Evolutionary conservation across 2,888 invertebrate genomes (phyloP).

Genomic region (Eilema griseolum): DNA sequence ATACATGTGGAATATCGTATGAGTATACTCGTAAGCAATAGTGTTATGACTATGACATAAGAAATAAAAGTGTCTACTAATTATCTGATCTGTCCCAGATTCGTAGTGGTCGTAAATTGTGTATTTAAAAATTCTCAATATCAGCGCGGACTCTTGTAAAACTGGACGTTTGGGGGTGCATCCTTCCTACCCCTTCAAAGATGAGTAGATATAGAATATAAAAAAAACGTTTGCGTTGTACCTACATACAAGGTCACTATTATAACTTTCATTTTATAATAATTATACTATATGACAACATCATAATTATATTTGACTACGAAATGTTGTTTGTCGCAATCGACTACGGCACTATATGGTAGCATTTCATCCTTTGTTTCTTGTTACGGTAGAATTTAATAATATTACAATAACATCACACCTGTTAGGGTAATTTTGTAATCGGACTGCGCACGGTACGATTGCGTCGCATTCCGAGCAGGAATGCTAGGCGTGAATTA

Average conservation of each 20-base stretch:
- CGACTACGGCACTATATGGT: not conserved
- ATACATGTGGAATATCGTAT: not conserved
- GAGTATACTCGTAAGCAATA: not conserved
- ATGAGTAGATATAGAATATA: not conserved
- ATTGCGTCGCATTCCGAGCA: not conserved
- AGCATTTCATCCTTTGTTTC: constrained; percentile 7
- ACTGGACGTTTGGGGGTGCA: no score
- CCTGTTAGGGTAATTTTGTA: constrained; percentile 1
- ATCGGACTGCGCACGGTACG: not conserved
- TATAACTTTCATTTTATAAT: constrained; percentile 5
- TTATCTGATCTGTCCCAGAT: no score
- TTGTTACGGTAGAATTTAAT: not conserved
- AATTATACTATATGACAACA: constrained; percentile 7
- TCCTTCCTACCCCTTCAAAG: no score
- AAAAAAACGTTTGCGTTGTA: not conserved
- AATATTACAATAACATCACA: not conserved
- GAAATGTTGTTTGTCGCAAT: constrained; percentile 32
- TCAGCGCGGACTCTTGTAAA: no score
- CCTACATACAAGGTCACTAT: not conserved
- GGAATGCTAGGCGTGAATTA: not conserved
- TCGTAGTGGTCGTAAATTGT: no score
- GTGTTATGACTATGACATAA: not conserved
- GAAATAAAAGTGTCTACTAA: no score
- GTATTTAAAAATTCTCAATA: no score
- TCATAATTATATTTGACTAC: constrained; percentile 19